phyloP scores from a whole-genome alignment of 2,888 invertebrate species.

The Diarsia mendica region DNA sequence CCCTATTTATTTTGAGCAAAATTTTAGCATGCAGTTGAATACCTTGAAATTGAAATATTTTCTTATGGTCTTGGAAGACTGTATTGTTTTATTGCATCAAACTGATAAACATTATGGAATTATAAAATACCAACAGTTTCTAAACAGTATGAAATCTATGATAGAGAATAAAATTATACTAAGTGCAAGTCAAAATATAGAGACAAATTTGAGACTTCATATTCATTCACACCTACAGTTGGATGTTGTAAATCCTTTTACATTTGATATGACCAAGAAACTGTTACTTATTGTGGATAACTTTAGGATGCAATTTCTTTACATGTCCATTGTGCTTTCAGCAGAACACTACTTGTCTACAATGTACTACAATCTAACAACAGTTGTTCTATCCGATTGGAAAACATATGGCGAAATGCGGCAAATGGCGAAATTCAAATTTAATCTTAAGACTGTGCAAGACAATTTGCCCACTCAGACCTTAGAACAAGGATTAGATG shows the following conservation, averaged over 20 bases:
- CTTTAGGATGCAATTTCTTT: conserved; percentile 88
- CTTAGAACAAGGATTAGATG: conserved; percentile 98
- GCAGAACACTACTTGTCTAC: conserved; percentile 98
- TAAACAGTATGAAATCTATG: conserved; percentile 79
- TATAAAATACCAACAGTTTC: conserved; percentile 79
- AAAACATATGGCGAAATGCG: conserved; percentile 99
- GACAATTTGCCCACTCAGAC: conserved; percentile 99
- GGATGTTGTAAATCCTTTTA: conserved; percentile 93
- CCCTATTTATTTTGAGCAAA: conserved; percentile 93
- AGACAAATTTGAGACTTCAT: conserved; percentile 97
- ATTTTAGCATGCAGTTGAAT: conserved; percentile 92
- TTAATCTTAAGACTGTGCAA: conserved; percentile 95
- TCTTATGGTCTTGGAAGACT: conserved; percentile 86
- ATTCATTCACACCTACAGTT: conserved; percentile 97
- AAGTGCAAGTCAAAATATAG: conserved; percentile 96
- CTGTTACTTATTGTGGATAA: conserved; percentile 91
- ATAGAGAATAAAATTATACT: conserved; percentile 91
- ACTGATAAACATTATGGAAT: conserved; percentile 78
- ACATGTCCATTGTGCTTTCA: conserved; percentile 91
- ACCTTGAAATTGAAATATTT: conserved; percentile 90
- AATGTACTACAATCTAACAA: conserved; percentile 99
- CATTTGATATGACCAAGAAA: conserved; percentile 92
- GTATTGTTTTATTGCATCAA: conserved; percentile 78
- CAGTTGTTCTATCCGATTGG: conserved; percentile 99
- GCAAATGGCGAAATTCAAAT: conserved; percentile 96